phyloP scores from a whole-genome alignment of 2,113 vertebrate genomes.

The Mesembrinibis cayennensis region DNA sequence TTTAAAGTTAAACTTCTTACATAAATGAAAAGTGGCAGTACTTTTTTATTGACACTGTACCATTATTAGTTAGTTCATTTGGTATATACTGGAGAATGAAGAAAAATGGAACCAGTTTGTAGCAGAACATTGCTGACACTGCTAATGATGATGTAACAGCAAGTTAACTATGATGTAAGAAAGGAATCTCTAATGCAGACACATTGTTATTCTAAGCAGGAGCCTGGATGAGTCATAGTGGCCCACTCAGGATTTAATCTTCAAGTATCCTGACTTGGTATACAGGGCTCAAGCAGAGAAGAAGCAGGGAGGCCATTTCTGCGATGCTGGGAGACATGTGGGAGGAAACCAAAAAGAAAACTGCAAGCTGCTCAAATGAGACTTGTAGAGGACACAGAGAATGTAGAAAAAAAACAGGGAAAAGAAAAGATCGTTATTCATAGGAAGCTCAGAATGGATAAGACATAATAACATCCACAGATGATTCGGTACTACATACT shows the following conservation, averaged over 20 bases:
- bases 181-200: not conserved
- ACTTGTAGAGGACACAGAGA: not conserved
- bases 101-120: not conserved
- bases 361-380: not conserved
- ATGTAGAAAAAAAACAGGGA: not conserved
- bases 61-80: not conserved
- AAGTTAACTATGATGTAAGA: not conserved
- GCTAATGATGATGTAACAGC: not conserved
- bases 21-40: not conserved
- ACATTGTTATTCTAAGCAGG: not conserved
- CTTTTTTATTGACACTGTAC: not conserved
- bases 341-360: not conserved
- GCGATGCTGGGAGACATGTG: fast-evolving
- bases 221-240: not conserved
- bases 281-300: not conserved
- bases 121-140: not conserved
- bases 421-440: not conserved
- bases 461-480: not conserved
- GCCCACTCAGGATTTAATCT: not conserved
- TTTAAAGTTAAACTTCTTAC: not conserved
- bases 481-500: not conserved
- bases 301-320: not conserved
- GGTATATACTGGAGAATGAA: not conserved
- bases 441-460: not conserved
- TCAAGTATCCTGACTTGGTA: not conserved